Base-by-base conservation (phyloP, 1,140 invertebrate genomes). In the Cotesia glomerata region DNA sequence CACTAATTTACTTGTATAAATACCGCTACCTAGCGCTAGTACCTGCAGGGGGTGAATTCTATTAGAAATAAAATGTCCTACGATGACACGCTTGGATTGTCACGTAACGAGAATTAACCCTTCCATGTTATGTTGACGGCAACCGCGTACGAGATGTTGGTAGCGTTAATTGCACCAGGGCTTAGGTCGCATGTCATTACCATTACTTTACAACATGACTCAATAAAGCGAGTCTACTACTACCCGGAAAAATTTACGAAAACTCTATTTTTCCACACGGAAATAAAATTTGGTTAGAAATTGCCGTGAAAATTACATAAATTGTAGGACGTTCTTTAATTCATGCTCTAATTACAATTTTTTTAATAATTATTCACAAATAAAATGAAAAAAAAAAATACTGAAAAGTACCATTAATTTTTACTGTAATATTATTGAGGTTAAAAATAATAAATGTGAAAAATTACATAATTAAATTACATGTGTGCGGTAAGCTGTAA, bases 161-260 rank as follows among this genome's bases (percentile, higher is more conserved):
- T 35, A 32, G 70, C 59, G 74, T 74, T 77, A 77, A 79, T 79
- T 79, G 73, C 73, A 32, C 34, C 64, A 14, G 70, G 73, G 73
- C 71, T 75, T 75, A 74, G 72, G 71, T 64, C 62, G 56, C 65
- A 72, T 64, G 39, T 74, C 72, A 77, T 77, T 75, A 79, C 74
- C 74, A 71, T 75, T 78, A 78, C 78, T 77, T 74, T 59, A 71
- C 56, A 75, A 74, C 72, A 74, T 73, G 39, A 18, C 56, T 18
- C 16, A 9, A 58, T 16, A 58, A 4, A 58, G 16, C 32, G 16
- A 16, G 18, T 58, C 56, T 58, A 7, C 18, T 32, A 16, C 32
- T 32, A 1, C 4, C 11, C 14, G 9, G 9, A 26, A 58, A 58
- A 11, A 58, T 5, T 9, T 26, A 18, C 8, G 8, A 51, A 8